Base-by-base conservation (phyloP, 2,888 invertebrate genomes). In the Scelioninae gen. 2 region DNA sequence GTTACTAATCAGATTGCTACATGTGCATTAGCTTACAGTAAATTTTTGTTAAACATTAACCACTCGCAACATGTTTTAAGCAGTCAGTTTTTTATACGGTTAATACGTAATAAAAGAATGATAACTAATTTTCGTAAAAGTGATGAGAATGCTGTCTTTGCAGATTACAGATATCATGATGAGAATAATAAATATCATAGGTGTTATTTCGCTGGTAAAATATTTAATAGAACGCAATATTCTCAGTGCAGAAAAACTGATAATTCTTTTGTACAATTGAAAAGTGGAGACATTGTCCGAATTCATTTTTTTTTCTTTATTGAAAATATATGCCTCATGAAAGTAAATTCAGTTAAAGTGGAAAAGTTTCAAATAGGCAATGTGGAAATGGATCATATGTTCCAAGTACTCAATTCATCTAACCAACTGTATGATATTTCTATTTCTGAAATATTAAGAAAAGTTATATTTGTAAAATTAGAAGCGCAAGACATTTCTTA, bases 1-100 rank as follows among this genome's bases (percentile, higher is more conserved):
- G 57, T 69, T 10, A 37, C 52, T 11, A 16, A 57, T 6, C 65
- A 70, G 41, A 70, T 70, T 35, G 60, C 65, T 11, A 37, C 16
- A 6, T 55, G 58, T 15, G 15, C 13, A 9, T 11, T 68, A 5
- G 52, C 50, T n/a, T 16, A 5, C 5, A 52, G 43, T 10, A 31
- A n/a, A 4, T 61, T 70, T 25, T 33, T 10, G 15, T 39, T 5
- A n/a, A 16, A 43, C 18, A 18, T 9, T 3, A 2, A 15, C 15
- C 2, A 10, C 19, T 18, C 9, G 19, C 19, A 43, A 16, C 16
- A 43, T 13, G 1, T 18, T 10, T 16, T 13, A 16, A 2, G 18
- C 16, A 43, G 11, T 22, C 4, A 7, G 22, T 45, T 45, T 45
- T 45, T 2, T 45, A 5, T 19, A 22, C 9, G 2, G 19, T n/a